A percentile compares a stretch with the other conserved stretches of the same genome.
These are phyloP conservation scores for Andrena chrysosceles DNA, from an alignment of 2,888 invertebrate genomes.

Conservation along the genomic window DNA sequence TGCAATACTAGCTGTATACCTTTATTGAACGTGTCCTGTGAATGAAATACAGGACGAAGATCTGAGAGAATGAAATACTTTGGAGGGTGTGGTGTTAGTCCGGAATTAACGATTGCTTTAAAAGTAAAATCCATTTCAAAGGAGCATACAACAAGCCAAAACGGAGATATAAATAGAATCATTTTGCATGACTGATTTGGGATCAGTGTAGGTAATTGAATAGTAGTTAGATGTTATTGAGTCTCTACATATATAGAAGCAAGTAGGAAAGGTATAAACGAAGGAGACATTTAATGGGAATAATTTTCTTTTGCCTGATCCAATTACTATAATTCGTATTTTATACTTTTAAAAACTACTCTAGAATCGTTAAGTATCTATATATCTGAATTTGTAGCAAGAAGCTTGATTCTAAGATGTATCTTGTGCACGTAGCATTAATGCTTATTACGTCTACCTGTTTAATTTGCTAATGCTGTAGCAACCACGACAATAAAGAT, in stretches of 20 bases:
- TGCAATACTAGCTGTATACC: slow-evolving; percentile 23
- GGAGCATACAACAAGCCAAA: background rate
- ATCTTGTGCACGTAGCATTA: slow-evolving; percentile 38
- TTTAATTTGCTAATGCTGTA: slow-evolving; percentile 45
- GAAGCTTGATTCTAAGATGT: slow-evolving; percentile 38
- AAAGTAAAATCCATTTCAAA: background rate
- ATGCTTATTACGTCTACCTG: slow-evolving; percentile 49
- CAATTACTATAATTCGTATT: slow-evolving; percentile 23
- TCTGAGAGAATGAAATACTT: slow-evolving; percentile 2
- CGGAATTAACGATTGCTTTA: slow-evolving; percentile 16
- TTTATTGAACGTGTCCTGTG: slow-evolving; percentile 19
- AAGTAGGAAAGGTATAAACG: background rate
- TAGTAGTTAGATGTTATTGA: background rate
- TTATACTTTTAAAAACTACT: slow-evolving; percentile 28
- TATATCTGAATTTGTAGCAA: slow-evolving; percentile 19
- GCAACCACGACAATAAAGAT: slow-evolving; percentile 60
- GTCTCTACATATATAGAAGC: background rate
- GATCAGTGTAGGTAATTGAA: background rate
- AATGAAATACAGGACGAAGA: background rate
- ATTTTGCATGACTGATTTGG: background rate
- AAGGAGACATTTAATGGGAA: background rate
- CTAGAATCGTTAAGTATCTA: slow-evolving; percentile 22
- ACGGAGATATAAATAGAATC: background rate
- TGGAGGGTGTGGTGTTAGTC: background rate
- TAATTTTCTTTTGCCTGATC: slow-evolving; percentile 7